Evolutionary conservation across 2,797 vertebrate species (phyloP), one percentile per base, ranked within the genome.

Genomic region (Tokudaia tokunoshimensis): DNA sequence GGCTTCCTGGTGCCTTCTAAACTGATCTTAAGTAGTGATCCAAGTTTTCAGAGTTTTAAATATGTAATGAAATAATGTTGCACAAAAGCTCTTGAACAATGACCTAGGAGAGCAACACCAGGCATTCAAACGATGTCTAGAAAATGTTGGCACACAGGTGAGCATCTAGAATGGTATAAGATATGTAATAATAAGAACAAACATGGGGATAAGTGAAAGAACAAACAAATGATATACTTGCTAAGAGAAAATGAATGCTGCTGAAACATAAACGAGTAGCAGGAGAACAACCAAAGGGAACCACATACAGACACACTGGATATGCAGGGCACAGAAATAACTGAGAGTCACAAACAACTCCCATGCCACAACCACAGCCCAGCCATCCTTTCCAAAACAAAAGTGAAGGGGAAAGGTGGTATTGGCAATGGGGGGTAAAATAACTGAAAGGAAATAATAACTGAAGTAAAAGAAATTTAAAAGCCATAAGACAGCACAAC

Each of bases 381-480:
- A 79, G 76, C 8, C 47, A 76, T 29, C 41, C 41, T 44, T 47
- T 44, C 29, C 76, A 81, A 61, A 50, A 85, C 19, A 76, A 20
- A 86, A 81, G 76, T 61, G 63, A 41, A 17, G 5, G 1, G 86
- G 34, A 34, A 67, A 59, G 57, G 57, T 59, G 31, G 14, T 15
- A 26, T 22, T 59, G 26, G 63, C 13, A 5, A 24, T 6, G 15
- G 15, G 15, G 34, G 6, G 34, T 15, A n/a, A 31, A 65, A 47
- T 50, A 88, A 34, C 31, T 59, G 29, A 14, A 79, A 47, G 20
- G 31, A 89, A 78, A 74, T 13, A 86, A 85, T 47, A 4, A 70
- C 0, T 89, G 65, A 92, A 89, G 37, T 59, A 85, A 74, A 93
- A 89, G n/a, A 92, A 92, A 88, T 52, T 72, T 85, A 61, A 89